These are phyloP conservation scores for Apeira syringaria DNA, from an alignment of 2,888 invertebrate genomes.

Conservation along the genomic window DNA sequence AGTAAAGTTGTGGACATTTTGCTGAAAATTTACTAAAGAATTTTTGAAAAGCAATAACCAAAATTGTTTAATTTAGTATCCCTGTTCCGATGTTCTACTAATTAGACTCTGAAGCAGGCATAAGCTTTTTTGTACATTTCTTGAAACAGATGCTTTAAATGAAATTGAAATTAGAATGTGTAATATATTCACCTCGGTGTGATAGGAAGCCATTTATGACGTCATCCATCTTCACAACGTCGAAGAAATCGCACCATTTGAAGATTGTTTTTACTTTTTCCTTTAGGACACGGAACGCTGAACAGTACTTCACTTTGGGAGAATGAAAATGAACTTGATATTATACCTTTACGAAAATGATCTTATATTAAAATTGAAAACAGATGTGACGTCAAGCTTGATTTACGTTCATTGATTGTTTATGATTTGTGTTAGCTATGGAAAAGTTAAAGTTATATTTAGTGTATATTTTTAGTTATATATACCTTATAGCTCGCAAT, in stretches of 20 bases:
- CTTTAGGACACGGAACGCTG: slow-evolving; percentile 9
- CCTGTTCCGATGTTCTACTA: too few species aligned
- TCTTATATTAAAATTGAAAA: slow-evolving; percentile 3
- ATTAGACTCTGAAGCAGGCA: too few species aligned
- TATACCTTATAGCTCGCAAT: too few species aligned
- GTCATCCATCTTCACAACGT: slow-evolving; percentile 10
- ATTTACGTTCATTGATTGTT: neutral
- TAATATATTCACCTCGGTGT: slow-evolving; percentile 1
- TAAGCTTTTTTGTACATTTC: too few species aligned
- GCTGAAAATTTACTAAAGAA: too few species aligned
- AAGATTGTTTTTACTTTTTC: slow-evolving; percentile 16
- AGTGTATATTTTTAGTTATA: too few species aligned
- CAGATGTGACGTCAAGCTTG: slow-evolving; percentile 1
- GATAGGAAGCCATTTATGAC: neutral
- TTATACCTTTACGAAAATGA: slow-evolving; percentile 8
- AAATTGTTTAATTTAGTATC: too few species aligned
- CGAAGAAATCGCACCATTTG: slow-evolving; percentile 6
- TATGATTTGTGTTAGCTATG: neutral
- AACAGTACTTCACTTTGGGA: slow-evolving; percentile 4
- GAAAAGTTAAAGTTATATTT: too few species aligned
- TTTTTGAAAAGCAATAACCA: too few species aligned
- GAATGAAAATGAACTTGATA: slow-evolving; percentile 15
- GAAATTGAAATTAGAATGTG: too few species aligned
- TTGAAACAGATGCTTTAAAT: too few species aligned
- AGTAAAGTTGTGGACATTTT: too few species aligned